A percentile compares a stretch with the other conserved stretches of the same genome.
Evolutionary conservation across 2,888 invertebrate species (phyloP).

Genomic region (Gibbula magus): DNA sequence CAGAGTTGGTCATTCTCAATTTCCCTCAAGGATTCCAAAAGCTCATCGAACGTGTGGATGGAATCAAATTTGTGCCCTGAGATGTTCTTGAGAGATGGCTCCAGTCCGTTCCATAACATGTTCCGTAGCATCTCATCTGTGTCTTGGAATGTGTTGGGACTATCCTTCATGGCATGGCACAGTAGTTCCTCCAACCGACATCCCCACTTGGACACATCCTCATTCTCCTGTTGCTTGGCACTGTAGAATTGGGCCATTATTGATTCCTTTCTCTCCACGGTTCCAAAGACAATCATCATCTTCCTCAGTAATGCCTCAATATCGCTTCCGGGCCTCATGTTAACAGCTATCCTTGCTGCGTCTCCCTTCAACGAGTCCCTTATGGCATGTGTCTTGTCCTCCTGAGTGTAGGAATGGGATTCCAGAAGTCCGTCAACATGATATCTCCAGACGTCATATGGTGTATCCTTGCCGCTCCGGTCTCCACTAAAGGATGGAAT

Average conservation of each 20-base stretch:
- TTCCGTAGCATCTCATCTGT: too few species aligned
- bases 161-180: neutral
- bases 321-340: neutral
- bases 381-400: neutral
- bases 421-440: neutral
- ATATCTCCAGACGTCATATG: neutral
- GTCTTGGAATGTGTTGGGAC: neutral
- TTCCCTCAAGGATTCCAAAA: too few species aligned
- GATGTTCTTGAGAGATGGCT: neutral
- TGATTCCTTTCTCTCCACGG: neutral
- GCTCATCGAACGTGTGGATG: too few species aligned
- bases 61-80: too few species aligned
- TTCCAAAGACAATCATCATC: neutral
- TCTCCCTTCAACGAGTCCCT: neutral
- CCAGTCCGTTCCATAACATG: neutral
- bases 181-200: too few species aligned
- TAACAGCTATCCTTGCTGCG: neutral
- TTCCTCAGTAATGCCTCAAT: neutral
- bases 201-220: neutral
- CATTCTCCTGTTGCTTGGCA: neutral
- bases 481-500: neutral
- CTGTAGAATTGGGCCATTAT: neutral
- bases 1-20: neutral
- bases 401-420: neutral
- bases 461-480: neutral